Evolutionary conservation across 2,113 vertebrate genomes (phyloP).

Genomic region (Solea solea): DNA sequence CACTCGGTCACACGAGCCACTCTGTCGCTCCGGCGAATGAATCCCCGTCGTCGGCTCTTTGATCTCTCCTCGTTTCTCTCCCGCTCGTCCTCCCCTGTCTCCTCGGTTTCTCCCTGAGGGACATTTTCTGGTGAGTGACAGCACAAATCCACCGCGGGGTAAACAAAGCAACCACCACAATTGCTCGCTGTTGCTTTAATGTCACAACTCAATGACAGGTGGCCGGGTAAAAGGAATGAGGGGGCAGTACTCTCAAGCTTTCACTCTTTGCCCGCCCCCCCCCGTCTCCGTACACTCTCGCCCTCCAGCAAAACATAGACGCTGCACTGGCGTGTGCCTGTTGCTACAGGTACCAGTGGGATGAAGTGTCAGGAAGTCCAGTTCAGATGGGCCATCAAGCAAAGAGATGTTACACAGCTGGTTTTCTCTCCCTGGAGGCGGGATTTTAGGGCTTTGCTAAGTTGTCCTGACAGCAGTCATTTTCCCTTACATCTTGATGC

Average conservation of each 20-base stretch:
- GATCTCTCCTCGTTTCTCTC: conserved; percentile 64
- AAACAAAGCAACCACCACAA: conserved; percentile 67
- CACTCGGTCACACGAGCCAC: conserved; percentile 25
- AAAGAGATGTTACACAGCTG: not conserved
- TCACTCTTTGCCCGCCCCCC: conserved; percentile 15
- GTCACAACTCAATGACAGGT: conserved; percentile 54
- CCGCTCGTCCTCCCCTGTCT: conserved; percentile 59
- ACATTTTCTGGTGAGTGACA: conserved; percentile 58
- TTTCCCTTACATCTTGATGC: not conserved
- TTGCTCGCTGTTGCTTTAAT: conserved; percentile 61
- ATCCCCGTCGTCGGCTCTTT: conserved; percentile 50
- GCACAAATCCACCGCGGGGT: conserved; percentile 60
- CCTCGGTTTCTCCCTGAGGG: conserved; percentile 52
- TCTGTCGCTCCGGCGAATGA: conserved; percentile 29
- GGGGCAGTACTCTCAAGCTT: conserved; percentile 4
- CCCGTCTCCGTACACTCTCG: not conserved
- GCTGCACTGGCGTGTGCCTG: conserved; percentile 9
- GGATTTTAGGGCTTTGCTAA: not conserved
- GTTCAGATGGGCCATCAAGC: not conserved
- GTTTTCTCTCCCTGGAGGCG: not conserved
- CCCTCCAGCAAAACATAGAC: conserved; percentile 30
- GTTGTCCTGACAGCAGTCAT: not conserved
- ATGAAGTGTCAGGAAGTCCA: conserved; percentile 26
- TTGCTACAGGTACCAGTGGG: conserved; percentile 22
- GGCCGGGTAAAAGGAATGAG: conserved; percentile 30